Base-by-base conservation (phyloP, 2,888 invertebrate species). In the Cephus nigrinus region DNA sequence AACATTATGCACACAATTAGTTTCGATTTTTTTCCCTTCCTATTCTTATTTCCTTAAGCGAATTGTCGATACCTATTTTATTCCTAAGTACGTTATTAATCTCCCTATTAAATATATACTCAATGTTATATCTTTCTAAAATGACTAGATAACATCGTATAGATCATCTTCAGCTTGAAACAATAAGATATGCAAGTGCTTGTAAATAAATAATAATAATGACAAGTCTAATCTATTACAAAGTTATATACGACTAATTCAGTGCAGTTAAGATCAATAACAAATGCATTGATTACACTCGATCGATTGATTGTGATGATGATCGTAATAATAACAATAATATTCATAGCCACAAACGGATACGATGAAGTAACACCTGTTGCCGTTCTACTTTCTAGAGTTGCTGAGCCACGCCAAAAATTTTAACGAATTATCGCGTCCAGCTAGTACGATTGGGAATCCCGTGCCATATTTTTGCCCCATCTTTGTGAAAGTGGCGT, bases 61-160 rank as follows among this genome's bases (percentile, higher is more conserved):
- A 78, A 78, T 78, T 78, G 78, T 78, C 78, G 78, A 78, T 78
- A 78, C 78, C 78, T 78, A 71, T 76, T 78, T 73, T 73, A 30
- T 74, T 34, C 74, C n/a, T n/a, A 74, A 30, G 2, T 35, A 32
- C 11, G 32, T 30, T 76, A 80, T 68, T 75, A 75, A 68, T 78
- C 71, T 78, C 55, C n/a, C 30, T 78, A 75, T 1, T 33, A 73
- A 76, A 78, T 76, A 74, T 71, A 80, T 77, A 79, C 40, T 73
- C 68, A 73, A 76, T 34, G 77, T 77, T 74, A 78, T 83, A 81
- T 75, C 40, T 76, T 23, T 77, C 79, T 83, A 82, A 79, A 86
- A 80, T 78, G 84, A 86, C 85, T 88, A 86, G 83, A 85, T 89
- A 89, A 89, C 88, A 84, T 85, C 84, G 77, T 75, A 83, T 88